phyloP scores from a whole-genome alignment of 2,888 invertebrate genomes.

The Nephrotoma appendiculata region DNA sequence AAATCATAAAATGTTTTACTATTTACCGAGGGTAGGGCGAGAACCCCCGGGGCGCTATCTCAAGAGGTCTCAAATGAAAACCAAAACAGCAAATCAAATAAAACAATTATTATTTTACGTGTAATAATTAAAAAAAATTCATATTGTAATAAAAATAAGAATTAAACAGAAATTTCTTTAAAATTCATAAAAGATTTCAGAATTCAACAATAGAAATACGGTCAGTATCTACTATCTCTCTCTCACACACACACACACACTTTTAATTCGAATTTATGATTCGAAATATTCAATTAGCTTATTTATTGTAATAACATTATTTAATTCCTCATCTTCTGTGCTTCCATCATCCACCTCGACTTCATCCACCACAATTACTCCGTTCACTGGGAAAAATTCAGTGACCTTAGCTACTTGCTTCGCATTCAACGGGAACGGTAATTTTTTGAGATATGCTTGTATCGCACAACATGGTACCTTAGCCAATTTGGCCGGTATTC shows the following conservation, averaged over 20 bases:
- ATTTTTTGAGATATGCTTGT: not conserved
- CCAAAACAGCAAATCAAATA: too few relatives aligned
- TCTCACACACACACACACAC: too few relatives aligned
- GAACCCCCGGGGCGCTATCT: too few relatives aligned
- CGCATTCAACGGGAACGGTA: not conserved
- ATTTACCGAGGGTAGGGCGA: too few relatives aligned
- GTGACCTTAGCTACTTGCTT: not conserved
- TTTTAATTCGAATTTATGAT: not conserved
- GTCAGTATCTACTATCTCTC: not conserved
- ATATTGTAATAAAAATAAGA: not conserved
- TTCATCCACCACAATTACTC: not conserved
- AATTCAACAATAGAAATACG: too few relatives aligned
- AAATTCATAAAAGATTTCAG: not conserved
- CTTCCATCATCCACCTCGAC: not conserved
- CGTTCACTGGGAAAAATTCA: not conserved
- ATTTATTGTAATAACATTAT: not conserved
- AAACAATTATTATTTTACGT: too few relatives aligned
- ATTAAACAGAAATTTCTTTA: not conserved
- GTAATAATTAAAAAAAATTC: too few relatives aligned
- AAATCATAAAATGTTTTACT: too few relatives aligned
- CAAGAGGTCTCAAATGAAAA: too few relatives aligned
- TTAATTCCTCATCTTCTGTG: not conserved
- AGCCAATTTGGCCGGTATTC: not conserved
- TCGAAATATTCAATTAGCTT: not conserved
- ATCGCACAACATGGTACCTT: not conserved